Evolutionary conservation across 1,140 invertebrate genomes (phyloP).

Genomic region (Matsumurasca onukii): DNA sequence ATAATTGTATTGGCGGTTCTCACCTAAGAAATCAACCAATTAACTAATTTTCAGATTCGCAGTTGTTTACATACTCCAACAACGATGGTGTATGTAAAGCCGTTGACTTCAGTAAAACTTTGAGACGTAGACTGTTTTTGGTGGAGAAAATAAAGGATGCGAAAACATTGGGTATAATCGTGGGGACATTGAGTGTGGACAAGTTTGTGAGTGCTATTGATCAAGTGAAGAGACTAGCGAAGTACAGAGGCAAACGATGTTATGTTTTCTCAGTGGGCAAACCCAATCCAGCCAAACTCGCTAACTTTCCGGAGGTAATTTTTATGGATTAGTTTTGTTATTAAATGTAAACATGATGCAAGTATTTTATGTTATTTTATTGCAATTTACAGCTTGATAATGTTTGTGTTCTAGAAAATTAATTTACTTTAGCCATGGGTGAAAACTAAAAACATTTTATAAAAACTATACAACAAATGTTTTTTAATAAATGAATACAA

Average conservation of each 20-base stretch:
- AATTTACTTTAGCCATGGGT: too few relatives aligned
- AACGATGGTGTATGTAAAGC: not conserved
- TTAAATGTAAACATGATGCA: too few relatives aligned
- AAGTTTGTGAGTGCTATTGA: constrained; percentile 78
- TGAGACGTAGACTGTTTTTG: constrained; percentile 78
- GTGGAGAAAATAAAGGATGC: constrained; percentile 90
- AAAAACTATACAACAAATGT: too few relatives aligned
- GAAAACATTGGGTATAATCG: constrained; percentile 79
- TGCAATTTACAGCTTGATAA: too few relatives aligned
- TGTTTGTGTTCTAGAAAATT: too few relatives aligned
- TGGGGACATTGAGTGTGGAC: constrained; percentile 81
- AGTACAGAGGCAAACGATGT: constrained; percentile 74
- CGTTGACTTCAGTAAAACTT: constrained; percentile 43
- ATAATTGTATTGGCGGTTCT: too few relatives aligned
- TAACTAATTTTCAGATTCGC: constrained; percentile 13
- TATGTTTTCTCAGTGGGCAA: constrained; percentile 93
- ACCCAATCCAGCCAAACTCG: constrained; percentile 88
- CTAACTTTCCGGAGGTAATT: constrained; percentile 85
- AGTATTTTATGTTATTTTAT: too few relatives aligned
- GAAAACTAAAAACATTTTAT: too few relatives aligned
- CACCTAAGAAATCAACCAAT: too few relatives aligned
- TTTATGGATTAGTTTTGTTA: too few relatives aligned
- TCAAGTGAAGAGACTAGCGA: constrained; percentile 70
- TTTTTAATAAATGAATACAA: too few relatives aligned
- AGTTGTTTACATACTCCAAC: constrained; percentile 27